Evolutionary conservation across 2,888 invertebrate genomes (phyloP), one percentile per base, ranked within the genome.

Genomic region (Drosophila putrida): DNA sequence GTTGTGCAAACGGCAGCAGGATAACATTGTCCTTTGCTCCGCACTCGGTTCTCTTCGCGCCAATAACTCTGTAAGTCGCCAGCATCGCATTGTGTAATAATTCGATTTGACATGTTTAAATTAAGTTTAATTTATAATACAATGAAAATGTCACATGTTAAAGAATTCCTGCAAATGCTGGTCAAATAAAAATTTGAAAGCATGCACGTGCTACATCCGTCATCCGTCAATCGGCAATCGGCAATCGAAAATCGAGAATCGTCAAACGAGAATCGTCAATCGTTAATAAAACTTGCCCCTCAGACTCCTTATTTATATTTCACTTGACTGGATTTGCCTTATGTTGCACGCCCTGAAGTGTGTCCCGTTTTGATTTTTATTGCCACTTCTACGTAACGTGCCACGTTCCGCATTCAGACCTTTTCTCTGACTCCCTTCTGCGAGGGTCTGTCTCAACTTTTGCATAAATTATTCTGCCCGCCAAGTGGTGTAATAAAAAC

Each of bases 281-380:
- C 54, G 13, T 54, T 54, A 43, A 54, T 41, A 33, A 31, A 41
- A 41, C 25, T 25, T 27, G 35, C 8, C 25, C 31, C 46, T 51
- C 57, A 15, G 54, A 47, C 43, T 57, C 39, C 43, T 33, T 15
- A 53, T 57, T 65, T 70, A 59, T 44, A 67, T 68, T 70, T 69
- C 62, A 61, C 62, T 81, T 70, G 71, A 71, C 68, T 78, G 68
- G 62, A 73, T 74, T 78, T 79, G 66, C 60, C 71, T 85, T 73
- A 66, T 69, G 68, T 55, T 44, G 84, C 81, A 72, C 54, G 57
- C 35, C 54, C 58, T 38, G 53, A 63, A 68, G 58, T 72, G 63
- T 70, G 58, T 50, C 46, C 62, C 54, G 65, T 72, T 85, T 74
- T 75, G 74, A 75, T 82, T 88, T 85, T 85, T 82, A 79, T 79